Evolutionary conservation across 2,888 invertebrate species (phyloP).

Genomic region (Drosophila dives): DNA sequence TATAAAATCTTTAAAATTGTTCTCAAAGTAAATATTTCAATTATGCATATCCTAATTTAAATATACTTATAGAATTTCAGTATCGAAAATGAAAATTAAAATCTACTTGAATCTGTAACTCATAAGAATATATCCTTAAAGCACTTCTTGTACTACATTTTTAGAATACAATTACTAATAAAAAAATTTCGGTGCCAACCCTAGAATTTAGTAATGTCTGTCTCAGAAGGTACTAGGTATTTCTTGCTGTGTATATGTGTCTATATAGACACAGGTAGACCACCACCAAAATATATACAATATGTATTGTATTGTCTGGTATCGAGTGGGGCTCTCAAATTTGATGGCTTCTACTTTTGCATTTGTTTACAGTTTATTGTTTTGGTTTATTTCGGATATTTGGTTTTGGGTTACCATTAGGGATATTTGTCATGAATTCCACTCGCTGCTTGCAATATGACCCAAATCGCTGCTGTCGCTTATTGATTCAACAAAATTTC

Average conservation of each 20-base stretch:
- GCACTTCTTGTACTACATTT: background rate
- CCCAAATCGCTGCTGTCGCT: slow-evolving; percentile 82
- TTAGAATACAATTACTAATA: background rate
- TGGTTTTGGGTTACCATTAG: slow-evolving; percentile 75
- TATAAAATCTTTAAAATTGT: background rate
- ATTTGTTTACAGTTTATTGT: slow-evolving; percentile 80
- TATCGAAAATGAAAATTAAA: background rate
- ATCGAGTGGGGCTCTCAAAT: slow-evolving; percentile 77
- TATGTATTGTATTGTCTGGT: slow-evolving; percentile 25
- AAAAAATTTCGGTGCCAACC: background rate
- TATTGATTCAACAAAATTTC: slow-evolving; percentile 85
- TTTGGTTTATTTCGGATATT: slow-evolving; percentile 53
- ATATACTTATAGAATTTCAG: background rate
- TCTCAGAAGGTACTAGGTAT: background rate
- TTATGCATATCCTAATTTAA: background rate
- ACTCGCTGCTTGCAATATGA: slow-evolving; percentile 83
- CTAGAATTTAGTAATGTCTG: background rate
- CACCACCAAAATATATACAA: slow-evolving; percentile 47
- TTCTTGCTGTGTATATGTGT: background rate
- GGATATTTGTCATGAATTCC: slow-evolving; percentile 82
- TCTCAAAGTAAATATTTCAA: background rate
- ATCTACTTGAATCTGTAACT: background rate
- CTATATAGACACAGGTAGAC: background rate
- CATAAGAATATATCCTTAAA: background rate
- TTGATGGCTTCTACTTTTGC: slow-evolving; percentile 70